Evolutionary conservation across 2,888 invertebrate species (phyloP).

Genomic region (Hirtodrosophila trivittata): DNA sequence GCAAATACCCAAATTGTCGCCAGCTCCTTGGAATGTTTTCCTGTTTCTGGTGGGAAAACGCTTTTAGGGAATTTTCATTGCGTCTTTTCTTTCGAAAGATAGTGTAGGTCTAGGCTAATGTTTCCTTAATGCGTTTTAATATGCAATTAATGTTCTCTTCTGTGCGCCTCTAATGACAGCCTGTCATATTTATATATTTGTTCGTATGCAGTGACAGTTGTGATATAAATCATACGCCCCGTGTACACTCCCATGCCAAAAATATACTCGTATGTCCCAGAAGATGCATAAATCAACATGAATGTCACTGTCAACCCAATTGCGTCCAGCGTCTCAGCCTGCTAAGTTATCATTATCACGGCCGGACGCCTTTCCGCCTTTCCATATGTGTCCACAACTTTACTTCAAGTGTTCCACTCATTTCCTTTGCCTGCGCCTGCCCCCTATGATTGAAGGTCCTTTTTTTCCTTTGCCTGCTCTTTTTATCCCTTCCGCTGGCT

Average conservation of each 20-base stretch:
- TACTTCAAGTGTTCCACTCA: slow-evolving; percentile 15
- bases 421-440: not conserved
- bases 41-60: slow-evolving; percentile 49
- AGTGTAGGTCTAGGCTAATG: slow-evolving; percentile 52
- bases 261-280: slow-evolving; percentile 5
- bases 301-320: slow-evolving; percentile 32
- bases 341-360: slow-evolving; percentile 33
- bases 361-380: slow-evolving; percentile 40
- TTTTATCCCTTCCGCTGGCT: not conserved
- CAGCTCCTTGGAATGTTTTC: slow-evolving; percentile 42
- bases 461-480: slow-evolving; percentile 15
- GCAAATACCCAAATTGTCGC: slow-evolving; percentile 63
- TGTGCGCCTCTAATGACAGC: slow-evolving; percentile 43
- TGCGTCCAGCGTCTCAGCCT: not conserved
- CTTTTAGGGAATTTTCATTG: slow-evolving; percentile 44
- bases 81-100: slow-evolving; percentile 25
- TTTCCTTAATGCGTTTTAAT: slow-evolving; percentile 66
- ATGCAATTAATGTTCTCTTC: slow-evolving; percentile 64
- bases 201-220: slow-evolving; percentile 16
- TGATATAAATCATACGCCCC: slow-evolving; percentile 58
- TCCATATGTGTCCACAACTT: slow-evolving; percentile 9
- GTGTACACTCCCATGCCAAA: slow-evolving; percentile 4
- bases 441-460: slow-evolving; percentile 38
- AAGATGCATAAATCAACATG: slow-evolving; percentile 62
- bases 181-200: slow-evolving; percentile 54